Base-by-base conservation (phyloP, 2,888 invertebrate genomes). In the Dynastes maya region DNA sequence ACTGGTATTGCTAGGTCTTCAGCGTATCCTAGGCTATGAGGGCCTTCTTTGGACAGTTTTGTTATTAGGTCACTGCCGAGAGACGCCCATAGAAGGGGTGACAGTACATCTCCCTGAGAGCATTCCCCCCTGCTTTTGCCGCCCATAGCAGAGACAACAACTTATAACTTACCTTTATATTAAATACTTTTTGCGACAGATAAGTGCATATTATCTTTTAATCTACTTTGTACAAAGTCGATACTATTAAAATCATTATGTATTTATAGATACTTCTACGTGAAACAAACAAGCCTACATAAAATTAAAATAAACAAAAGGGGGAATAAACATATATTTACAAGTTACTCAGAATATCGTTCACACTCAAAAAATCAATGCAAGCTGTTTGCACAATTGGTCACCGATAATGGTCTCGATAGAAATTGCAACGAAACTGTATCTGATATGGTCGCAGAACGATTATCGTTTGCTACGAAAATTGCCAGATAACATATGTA, bases 361-460 rank as follows among this genome's bases (percentile, higher is more conserved):
- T 45, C 32, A 74, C 49, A 74, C 72, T 74, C 72, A 74, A 74
- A 74, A 74, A 74, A 74, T 74, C 72, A 74, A 74, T 74, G 61
- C 72, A 74, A 61, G 45, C 61, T 74, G 29, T 74, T 74, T 74
- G 72, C 61, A 74, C 72, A 74, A 74, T 74, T 74, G 72, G 72
- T 74, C 61, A 61, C 72, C 22, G 72, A 74, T 74, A 74, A 74
- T 74, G 55, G 51, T 51, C 29, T 68, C 29, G 61, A 74, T 61
- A 13, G 45, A 74, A 74, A 74, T 61, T 74, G 72, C 72, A 74
- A 45, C 45, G 61, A 63, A 74, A 74, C 61, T 27, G 27, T 63
- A 22, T 37, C 22, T 61, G 22, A 61, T 61, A 72, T 45, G 40
- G 22, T 61, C 45, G 45, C 40, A 45, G 72, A 9, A 22, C 16